These are phyloP conservation scores for Pipistrellus nathusii DNA, from an alignment of 2,797 vertebrate species.

Conservation along the genomic window DNA sequence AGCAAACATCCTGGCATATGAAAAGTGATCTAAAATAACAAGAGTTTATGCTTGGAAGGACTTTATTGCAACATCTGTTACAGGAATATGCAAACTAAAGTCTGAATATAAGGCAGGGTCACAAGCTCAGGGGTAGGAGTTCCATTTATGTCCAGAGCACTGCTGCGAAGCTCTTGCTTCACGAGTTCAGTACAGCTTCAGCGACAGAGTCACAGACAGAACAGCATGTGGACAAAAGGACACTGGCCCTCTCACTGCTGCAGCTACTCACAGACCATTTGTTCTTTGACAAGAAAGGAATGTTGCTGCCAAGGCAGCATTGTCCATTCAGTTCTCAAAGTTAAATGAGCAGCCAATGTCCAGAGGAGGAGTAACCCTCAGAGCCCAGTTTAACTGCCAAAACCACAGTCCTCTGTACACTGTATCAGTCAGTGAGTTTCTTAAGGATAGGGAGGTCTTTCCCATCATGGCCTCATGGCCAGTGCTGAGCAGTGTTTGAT, in stretches of 20 bases:
- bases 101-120: conserved; percentile 40
- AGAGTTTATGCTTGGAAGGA: conserved; percentile 28
- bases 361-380: background rate
- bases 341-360: background rate
- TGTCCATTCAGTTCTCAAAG: background rate
- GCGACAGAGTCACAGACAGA: background rate
- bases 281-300: background rate
- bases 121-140: conserved; percentile 26
- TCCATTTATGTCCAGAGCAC: conserved; percentile 52
- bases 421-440: background rate
- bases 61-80: conserved; percentile 50
- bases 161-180: background rate
- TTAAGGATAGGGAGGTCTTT: background rate
- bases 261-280: background rate
- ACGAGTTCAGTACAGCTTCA: conserved; percentile 19
- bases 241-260: background rate
- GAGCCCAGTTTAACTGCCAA: background rate
- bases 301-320: background rate
- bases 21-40: conserved; percentile 11
- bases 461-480: background rate
- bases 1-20: background rate
- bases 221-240: conserved; percentile 7
- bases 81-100: conserved; percentile 36
- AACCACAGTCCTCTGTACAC: background rate
- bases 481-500: background rate